Conservation (phyloP, 1,140 invertebrate genomes). For the Chrysopa pallens region DNA sequence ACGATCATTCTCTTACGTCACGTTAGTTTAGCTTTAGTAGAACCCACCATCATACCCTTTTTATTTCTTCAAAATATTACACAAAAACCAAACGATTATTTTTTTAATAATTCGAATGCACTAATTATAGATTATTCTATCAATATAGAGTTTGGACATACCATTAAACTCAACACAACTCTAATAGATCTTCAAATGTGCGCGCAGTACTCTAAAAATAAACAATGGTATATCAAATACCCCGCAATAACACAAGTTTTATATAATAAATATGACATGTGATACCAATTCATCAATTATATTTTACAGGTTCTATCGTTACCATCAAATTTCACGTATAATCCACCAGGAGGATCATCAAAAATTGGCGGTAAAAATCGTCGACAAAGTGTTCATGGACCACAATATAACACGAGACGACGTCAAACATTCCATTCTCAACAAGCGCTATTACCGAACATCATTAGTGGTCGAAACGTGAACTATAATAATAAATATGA, state of each 20-base stretch:
- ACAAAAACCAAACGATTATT: background rate
- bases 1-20: background rate
- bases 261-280: background rate
- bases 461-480: background rate
- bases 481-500: background rate
- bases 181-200: conserved; percentile 9
- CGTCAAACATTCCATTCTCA: conserved; percentile 17
- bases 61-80: too few relatives aligned
- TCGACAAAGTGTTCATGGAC: conserved; percentile 6
- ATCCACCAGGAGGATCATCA: conserved; percentile 28
- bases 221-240: background rate
- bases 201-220: conserved; percentile 1
- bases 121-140: conserved; percentile 16
- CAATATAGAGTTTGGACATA: conserved; percentile 11
- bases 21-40: background rate
- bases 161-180: conserved; percentile 14
- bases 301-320: conserved; percentile 40
- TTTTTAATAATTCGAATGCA: background rate
- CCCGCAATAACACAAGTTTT: conserved; percentile 11
- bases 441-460: conserved; percentile 5
- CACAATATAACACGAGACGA: conserved; percentile 5
- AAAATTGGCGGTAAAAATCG: conserved; percentile 8
- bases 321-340: conserved; percentile 49
- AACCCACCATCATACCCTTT: background rate
- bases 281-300: background rate